Evolutionary conservation across 2,888 invertebrate genomes (phyloP), one percentile per base, ranked within the genome.

Genomic region (Drosophila demipolita): DNA sequence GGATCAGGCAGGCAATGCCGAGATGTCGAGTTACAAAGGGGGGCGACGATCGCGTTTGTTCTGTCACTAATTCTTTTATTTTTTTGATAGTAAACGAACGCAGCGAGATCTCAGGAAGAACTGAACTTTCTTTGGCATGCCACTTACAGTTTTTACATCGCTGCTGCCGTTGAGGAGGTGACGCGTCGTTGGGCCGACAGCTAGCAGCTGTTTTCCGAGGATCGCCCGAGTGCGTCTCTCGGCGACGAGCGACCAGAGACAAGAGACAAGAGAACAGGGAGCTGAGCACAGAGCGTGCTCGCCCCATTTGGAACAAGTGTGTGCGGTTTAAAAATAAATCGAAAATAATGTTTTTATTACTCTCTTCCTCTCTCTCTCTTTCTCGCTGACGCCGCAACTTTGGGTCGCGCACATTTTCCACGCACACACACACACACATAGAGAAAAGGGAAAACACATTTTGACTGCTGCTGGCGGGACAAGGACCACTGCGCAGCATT

Each of bases 71-170:
- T 45, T 45, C 17, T 32, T 33, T 20, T 40, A 7, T 15, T 32
- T 26, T 36, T 35, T 32, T 66, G 49, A 15, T 26, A 42, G 15
- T 42, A 89, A 90, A 86, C 85, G 82, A 83, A 77, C 92, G 90
- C 90, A 90, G 89, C 89, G 90, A 92, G 91, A 93, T 92, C 91
- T 92, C 89, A 91, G 87, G 85, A 93, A 91, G 91, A 91, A 92
- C 92, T 92, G 92, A 92, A 88, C 74, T 69, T 83, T 88, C 89
- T 86, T 88, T 77, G 84, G 81, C 80, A 83, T 76, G 80, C 88
- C 91, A 91, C 90, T 92, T 91, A 91, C 91, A 92, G 90, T 92
- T 92, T 85, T 91, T 90, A 92, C 90, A 90, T 65, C 59, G 42
- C 64, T 40, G 40, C 32, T 6, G 40, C 20, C 72, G 72, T 71